phyloP scores from a whole-genome alignment of 1,140 invertebrate genomes.

The Ruditapes philippinarum region DNA sequence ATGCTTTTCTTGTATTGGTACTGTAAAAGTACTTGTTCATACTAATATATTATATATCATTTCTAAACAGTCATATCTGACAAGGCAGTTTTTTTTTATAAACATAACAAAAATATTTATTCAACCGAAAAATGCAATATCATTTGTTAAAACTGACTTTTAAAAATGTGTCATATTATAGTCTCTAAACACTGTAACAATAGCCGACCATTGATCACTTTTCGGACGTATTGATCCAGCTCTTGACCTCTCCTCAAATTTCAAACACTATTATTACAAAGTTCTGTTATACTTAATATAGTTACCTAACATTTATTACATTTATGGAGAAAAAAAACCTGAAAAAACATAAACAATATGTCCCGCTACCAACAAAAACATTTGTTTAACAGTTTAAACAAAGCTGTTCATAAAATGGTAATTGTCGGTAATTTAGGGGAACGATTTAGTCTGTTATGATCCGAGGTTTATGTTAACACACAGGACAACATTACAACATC shows the following conservation, averaged over 20 bases:
- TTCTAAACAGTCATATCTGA: no score
- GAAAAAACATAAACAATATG: no score
- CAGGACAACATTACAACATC: background rate
- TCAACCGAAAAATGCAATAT: conserved; percentile 14
- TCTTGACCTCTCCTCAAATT: background rate
- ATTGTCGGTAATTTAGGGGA: conserved; percentile 15
- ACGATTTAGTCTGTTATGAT: no score
- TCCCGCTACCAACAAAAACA: background rate
- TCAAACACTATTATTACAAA: background rate
- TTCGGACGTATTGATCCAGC: background rate
- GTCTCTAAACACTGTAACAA: conserved; percentile 9
- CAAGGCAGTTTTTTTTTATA: background rate
- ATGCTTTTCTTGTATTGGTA: no score
- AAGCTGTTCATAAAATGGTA: background rate
- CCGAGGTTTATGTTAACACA: background rate
- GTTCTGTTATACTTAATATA: background rate
- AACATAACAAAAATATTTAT: background rate
- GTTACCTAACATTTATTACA: background rate
- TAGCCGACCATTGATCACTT: background rate
- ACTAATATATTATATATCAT: no score
- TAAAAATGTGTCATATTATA: conserved; percentile 10
- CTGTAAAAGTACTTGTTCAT: no score
- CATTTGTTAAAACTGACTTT: conserved; percentile 17
- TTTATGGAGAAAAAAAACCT: no score
- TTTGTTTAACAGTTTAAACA: background rate